phyloP scores from a whole-genome alignment of 2,797 vertebrate species.

The Aulostomus chinensis region DNA sequence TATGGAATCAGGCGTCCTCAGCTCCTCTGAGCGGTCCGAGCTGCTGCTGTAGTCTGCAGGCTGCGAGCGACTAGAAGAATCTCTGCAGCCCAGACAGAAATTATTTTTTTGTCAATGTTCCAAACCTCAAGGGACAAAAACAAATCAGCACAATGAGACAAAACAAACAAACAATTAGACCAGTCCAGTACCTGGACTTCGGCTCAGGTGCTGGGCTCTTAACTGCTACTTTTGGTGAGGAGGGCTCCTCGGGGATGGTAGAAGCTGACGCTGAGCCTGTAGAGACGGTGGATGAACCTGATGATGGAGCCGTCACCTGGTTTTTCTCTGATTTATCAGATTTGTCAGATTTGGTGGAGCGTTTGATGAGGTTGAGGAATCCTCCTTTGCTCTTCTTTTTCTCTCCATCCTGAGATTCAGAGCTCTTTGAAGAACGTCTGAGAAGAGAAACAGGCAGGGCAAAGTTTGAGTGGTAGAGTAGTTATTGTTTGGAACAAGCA shows the following conservation, averaged over 20 bases:
- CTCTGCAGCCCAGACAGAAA: conserved; percentile 38
- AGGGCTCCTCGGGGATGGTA: conserved; percentile 83
- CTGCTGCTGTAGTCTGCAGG: conserved; percentile 83
- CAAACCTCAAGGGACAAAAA: no score
- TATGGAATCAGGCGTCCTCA: conserved; percentile 86
- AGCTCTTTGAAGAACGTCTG: conserved; percentile 83
- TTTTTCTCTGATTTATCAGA: conserved; percentile 73
- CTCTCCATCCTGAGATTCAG: conserved; percentile 87
- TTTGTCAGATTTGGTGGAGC: conserved; percentile 86
- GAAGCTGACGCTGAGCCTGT: conserved; percentile 15
- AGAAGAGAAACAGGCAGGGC: not conserved
- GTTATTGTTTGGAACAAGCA: no score
- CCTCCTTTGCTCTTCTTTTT: conserved; percentile 92
- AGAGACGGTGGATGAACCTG: conserved; percentile 31
- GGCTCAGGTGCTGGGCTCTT: conserved; percentile 81
- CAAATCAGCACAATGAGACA: not conserved
- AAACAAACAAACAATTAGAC: not conserved
- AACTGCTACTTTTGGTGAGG: conserved; percentile 79
- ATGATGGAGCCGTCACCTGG: conserved; percentile 33
- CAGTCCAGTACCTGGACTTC: conserved; percentile 81
- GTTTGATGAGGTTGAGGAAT: conserved; percentile 95
- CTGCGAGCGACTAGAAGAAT: conserved; percentile 65
- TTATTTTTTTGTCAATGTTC: no score
- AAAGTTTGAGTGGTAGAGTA: no score
- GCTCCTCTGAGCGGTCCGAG: conserved; percentile 85